Base-by-base conservation (phyloP, 2,113 vertebrate species). In the Spea multiplicata region DNA sequence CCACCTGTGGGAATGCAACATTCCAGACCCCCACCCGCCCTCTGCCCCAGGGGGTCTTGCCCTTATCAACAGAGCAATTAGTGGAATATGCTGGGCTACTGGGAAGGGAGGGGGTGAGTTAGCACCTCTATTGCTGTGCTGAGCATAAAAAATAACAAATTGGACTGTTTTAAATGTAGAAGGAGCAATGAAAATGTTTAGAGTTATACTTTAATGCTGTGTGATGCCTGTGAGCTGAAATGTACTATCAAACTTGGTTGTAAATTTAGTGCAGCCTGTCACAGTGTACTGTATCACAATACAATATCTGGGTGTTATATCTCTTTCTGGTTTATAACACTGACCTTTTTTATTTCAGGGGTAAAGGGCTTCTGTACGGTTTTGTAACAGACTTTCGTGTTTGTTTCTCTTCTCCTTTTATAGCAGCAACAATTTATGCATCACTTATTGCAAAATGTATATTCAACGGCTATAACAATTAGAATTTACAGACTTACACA, bases 21-120 rank as follows among this genome's bases (percentile, higher is more conserved):
- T 79, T 79, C 76, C 76, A 79, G 73, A 73, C 76, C 69, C 76
- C 68, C 76, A 10, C 30, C 70, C 50, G 59, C 48, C 10, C 62
- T 57, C 14, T 66, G 13, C n/a, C 76, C 70, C 48, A 57, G 61
- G 76, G 74, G 69, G 69, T n/a, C 48, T 66, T 57, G 61, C 59
- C 17, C 50, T 66, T 66, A 57, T 70, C 52, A 69, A 49, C 75
- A 73, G 45, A 66, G 76, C 61, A 79, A 66, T 79, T 79, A 66
- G 61, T 48, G 5, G 61, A 79, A 55, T 66, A 79, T 66, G 61
- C 76, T 66, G n/a, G 46, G 59, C 68, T 71, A 75, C 62, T 68
- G n/a, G n/a, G 17, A 16, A 59, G 53, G 10, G 53, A 16, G 16
- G 69, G 55, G 66, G 13, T 13, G 44, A 6, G 47, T 66, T 74